These are phyloP conservation scores for Drosophila sechellia DNA, from an alignment of 1,140 invertebrate species.

Conservation along the genomic window DNA sequence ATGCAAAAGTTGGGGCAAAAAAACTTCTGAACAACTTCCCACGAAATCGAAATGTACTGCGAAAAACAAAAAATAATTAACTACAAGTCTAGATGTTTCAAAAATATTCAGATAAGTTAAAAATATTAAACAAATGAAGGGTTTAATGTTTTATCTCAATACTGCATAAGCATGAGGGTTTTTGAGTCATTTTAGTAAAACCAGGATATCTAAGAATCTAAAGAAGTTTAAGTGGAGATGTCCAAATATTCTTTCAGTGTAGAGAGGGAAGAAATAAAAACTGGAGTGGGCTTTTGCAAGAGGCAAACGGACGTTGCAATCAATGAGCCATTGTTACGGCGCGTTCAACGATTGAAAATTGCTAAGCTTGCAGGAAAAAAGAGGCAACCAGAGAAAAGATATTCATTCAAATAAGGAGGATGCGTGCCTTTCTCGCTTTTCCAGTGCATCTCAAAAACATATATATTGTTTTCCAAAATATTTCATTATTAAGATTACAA, in stretches of 20 bases:
- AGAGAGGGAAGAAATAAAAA: not conserved
- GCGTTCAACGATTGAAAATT: conserved; percentile 77
- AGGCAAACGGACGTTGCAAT: conserved; percentile 52
- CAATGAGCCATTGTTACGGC: conserved; percentile 73
- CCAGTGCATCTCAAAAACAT: not conserved
- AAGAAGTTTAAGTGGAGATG: too few relatives aligned
- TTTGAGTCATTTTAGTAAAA: too few relatives aligned
- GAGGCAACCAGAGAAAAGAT: conserved; percentile 16
- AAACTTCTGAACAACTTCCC: conserved; percentile 11
- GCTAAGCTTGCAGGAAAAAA: conserved; percentile 35
- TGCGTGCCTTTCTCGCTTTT: conserved; percentile 30
- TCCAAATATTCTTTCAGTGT: not conserved
- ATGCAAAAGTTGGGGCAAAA: conserved; percentile 50
- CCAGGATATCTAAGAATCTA: too few relatives aligned
- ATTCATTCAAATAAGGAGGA: conserved; percentile 13
- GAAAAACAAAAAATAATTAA: not conserved
- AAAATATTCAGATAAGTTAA: too few relatives aligned
- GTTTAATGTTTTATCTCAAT: too few relatives aligned
- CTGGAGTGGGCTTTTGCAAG: conserved; percentile 6
- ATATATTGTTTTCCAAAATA: too few relatives aligned
- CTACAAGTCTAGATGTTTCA: too few relatives aligned
- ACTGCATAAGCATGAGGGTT: too few relatives aligned
- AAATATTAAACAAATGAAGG: too few relatives aligned
- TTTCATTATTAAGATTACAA: too few relatives aligned
- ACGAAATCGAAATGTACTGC: not conserved